Base-by-base conservation (phyloP, 2,888 invertebrate genomes). In the Meliscaeva auricollis region DNA sequence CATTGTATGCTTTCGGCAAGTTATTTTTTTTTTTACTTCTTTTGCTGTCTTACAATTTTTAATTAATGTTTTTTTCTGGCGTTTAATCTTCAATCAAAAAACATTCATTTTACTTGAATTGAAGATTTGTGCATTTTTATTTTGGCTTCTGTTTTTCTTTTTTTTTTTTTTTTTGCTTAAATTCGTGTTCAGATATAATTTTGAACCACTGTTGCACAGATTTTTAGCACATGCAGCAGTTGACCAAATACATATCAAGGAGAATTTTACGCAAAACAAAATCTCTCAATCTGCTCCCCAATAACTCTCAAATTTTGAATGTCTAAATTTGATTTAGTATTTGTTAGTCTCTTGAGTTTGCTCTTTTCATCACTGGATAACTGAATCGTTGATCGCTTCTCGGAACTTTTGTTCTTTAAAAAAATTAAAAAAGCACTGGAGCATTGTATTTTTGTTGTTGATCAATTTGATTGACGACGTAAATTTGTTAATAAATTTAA, bases 321-420 rank as follows among this genome's bases (percentile, higher is more conserved):
- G 32, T 50, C 22, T 48, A 58, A 62, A 62, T 22, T 20, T n/a
- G 62, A 9, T 46, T 46, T 60, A 26, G 30, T 32, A 11, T 75
- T 48, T 50, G 46, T 75, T 78, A 30, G 44, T 60, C 13, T 38
- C 50, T 73, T 62, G 48, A 50, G 35, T 66, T 54, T 85, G 76
- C 77, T 81, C 80, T 73, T 84, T 85, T 56, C 76, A 85, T 85
- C 85, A 85, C 85, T 85, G 85, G 85, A 77, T 77, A 81, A 81
- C 81, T 85, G 85, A 85, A 85, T 85, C 81, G 76, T 85, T 68
- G 68, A 64, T 85, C 69, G 73, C 81, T 85, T 85, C 85, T 85
- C 85, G 85, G 85, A 85, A 85, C 85, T 75, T 77, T 69, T 58
- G 85, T 81, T 85, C 76, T 68, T 76, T 9, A n/a, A 69, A 78